Conservation (phyloP, 1,140 invertebrate species). For the Bombus affinis region DNA sequence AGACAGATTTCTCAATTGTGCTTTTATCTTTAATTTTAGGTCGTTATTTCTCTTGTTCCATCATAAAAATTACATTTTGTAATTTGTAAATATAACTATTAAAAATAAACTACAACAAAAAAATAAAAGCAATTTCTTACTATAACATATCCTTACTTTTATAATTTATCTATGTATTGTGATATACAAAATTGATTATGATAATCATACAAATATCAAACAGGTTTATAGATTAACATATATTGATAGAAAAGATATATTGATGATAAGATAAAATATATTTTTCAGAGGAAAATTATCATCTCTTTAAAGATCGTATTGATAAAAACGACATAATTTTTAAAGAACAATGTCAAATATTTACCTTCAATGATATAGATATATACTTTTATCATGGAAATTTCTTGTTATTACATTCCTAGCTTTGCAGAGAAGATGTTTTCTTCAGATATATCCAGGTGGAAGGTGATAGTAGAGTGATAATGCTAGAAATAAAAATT, state of each 20-base stretch:
- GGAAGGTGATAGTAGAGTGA: not conserved
- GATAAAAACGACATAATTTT: not conserved
- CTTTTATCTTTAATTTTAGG: conserved; percentile 73
- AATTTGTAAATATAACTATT: not conserved
- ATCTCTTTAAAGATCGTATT: not conserved
- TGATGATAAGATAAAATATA: not conserved
- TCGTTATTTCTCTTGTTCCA: conserved; percentile 59
- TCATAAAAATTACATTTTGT: not conserved
- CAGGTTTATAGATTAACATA: not conserved
- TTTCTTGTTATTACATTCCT: not conserved
- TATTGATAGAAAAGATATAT: not conserved
- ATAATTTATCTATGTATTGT: not conserved
- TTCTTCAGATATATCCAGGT: not conserved
- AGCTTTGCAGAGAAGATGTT: not conserved
- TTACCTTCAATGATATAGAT: not conserved
- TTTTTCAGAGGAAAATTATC: not conserved
- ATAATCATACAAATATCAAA: too few relatives aligned
- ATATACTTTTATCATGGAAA: not conserved
- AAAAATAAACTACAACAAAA: not conserved
- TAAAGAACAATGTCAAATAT: not conserved
- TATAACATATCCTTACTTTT: not conserved
- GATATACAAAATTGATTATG: not conserved
- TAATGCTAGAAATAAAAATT: not conserved
- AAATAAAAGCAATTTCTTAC: not conserved
- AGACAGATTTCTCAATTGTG: conserved; percentile 72